Evolutionary conservation across 2,888 invertebrate species (phyloP).

Genomic region (Xestoiulus laeticollis): DNA sequence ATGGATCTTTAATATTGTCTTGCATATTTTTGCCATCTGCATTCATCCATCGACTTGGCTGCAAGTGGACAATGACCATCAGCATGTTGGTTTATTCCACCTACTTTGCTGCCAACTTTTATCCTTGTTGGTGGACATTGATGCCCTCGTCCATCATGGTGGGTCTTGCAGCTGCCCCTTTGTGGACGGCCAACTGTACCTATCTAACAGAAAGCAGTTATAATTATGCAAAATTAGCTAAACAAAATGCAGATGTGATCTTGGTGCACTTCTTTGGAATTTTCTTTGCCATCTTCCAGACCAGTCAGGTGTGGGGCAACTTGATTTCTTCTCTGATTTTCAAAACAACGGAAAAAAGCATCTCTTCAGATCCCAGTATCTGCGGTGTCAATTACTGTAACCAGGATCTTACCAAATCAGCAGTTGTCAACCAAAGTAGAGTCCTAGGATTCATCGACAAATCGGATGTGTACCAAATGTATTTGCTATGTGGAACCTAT

Average conservation of each 20-base stretch:
- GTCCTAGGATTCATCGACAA: too few species aligned
- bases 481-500: conserved; percentile 88
- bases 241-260: conserved; percentile 78
- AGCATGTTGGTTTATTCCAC: conserved; percentile 94
- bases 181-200: conserved; percentile 99
- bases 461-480: conserved; percentile 73
- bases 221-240: conserved; percentile 79
- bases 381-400: conserved; percentile 57
- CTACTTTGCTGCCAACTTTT: conserved; percentile 94
- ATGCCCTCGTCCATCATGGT: conserved; percentile 80
- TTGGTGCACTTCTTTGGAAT: conserved; percentile 96
- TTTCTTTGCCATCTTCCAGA: conserved; percentile 98
- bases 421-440: background rate
- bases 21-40: conserved; percentile 96
- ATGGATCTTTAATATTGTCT: conserved; percentile 74
- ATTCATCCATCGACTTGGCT: conserved; percentile 90
- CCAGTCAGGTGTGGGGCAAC: conserved; percentile 97
- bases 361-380: background rate
- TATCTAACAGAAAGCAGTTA: conserved; percentile 95
- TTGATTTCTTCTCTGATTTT: conserved; percentile 79
- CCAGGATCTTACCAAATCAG: background rate
- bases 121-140: conserved; percentile 75
- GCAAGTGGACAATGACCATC: conserved; percentile 93
- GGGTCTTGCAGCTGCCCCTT: conserved; percentile 93
- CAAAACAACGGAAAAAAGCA: conserved; percentile 45